Percentiles rank a stretch among this genome's conserved stretches.
Evolutionary conservation across 2,888 invertebrate species (phyloP).

Genomic region (Nomada fucata): DNA sequence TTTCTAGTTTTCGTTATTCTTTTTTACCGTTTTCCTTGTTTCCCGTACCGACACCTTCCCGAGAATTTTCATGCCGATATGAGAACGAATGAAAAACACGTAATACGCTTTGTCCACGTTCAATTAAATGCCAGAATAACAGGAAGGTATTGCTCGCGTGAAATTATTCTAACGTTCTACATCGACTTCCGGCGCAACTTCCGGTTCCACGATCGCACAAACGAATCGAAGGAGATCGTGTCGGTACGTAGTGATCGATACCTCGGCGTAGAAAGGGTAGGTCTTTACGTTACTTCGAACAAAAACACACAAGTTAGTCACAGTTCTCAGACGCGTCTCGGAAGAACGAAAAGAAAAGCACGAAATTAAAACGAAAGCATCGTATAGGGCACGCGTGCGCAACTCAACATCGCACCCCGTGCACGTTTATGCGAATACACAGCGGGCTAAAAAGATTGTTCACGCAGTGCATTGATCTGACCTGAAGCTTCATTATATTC

Average conservation of each 20-base stretch:
- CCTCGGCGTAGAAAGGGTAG: constrained; percentile 49
- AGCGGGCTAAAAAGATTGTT: no score
- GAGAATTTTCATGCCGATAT: constrained; percentile 22
- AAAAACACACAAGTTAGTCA: constrained; percentile 57
- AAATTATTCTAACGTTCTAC: not conserved
- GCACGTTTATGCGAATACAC: not conserved
- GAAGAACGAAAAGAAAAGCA: not conserved
- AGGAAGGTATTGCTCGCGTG: no score
- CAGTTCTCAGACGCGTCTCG: constrained; percentile 11
- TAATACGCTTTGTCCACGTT: no score
- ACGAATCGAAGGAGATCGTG: constrained; percentile 37
- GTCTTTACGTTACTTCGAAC: constrained; percentile 53
- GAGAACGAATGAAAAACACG: not conserved
- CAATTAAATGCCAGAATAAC: no score
- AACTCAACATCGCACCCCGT: not conserved
- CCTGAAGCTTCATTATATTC: no score
- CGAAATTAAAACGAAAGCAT: not conserved
- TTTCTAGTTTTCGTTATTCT: not conserved
- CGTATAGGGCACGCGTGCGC: not conserved
- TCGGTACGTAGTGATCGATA: constrained; percentile 36
- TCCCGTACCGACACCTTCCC: constrained; percentile 22
- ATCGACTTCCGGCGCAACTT: not conserved
- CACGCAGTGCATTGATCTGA: no score
- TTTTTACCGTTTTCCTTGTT: not conserved
- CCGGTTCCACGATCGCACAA: not conserved